Evolutionary conservation across 2,888 invertebrate species (phyloP).

Genomic region (Tyria jacobaeae): DNA sequence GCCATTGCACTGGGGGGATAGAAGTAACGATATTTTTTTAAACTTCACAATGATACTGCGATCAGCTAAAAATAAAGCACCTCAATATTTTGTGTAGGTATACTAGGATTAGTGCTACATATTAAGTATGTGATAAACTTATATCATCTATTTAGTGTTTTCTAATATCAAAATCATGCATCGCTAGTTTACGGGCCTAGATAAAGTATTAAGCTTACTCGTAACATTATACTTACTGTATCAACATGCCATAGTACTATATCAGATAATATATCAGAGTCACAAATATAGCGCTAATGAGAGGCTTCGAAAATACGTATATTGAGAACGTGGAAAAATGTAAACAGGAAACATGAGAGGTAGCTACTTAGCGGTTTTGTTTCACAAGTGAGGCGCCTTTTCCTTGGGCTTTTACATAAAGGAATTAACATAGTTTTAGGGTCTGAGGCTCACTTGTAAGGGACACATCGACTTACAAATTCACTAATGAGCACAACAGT

Average conservation of each 20-base stretch:
- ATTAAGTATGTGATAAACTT: conserved; percentile 23
- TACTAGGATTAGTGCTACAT: conserved; percentile 14
- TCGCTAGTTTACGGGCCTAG: conserved; percentile 30
- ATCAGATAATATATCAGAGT: conserved; percentile 40
- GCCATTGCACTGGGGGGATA: no score
- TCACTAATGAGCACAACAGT: conserved; percentile 82
- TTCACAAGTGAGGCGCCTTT: conserved; percentile 87
- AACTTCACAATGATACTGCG: conserved; percentile 19
- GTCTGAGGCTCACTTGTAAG: conserved; percentile 79
- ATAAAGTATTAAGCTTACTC: conserved; percentile 37
- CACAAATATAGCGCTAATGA: conserved; percentile 47
- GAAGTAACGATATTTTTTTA: no score
- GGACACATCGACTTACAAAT: conserved; percentile 77
- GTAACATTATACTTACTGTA: conserved; percentile 41
- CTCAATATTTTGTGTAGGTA: conserved; percentile 10
- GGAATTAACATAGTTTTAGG: conserved; percentile 65
- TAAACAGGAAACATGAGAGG: conserved; percentile 50
- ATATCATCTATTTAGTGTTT: conserved; percentile 28
- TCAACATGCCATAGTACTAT: conserved; percentile 43
- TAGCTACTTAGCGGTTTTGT: conserved; percentile 74
- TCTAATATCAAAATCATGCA: conserved; percentile 37
- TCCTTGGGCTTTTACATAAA: conserved; percentile 65
- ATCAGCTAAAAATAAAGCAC: conserved; percentile 28
- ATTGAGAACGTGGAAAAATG: conserved; percentile 48
- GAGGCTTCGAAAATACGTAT: conserved; percentile 43